Evolutionary conservation across 2,113 vertebrate species (phyloP), one percentile per base, ranked within the genome.

Genomic region (Conger conger): DNA sequence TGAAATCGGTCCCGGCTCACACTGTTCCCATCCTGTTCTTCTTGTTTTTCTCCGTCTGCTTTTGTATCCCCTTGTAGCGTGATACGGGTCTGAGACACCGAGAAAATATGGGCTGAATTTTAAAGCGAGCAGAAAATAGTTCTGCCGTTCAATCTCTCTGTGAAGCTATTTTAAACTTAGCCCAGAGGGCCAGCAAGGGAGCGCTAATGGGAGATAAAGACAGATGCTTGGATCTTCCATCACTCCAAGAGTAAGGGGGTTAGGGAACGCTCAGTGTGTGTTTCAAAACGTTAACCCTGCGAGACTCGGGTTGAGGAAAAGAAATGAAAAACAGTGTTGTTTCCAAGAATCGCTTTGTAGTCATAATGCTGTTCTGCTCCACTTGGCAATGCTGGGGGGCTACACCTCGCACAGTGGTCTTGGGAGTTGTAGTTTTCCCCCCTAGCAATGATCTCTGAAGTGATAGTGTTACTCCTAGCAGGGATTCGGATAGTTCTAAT

Each of bases 161-260:
- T 13, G 16, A n/a, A 20, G 79, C 79, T 80, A 80, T 80, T 80
- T 80, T 80, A 80, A 80, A 79, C 77, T 38, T 40, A 38, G 36
- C 77, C 38, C 27, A 80, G 40, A 20, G 79, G 42, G 79, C 42
- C 36, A 36, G 38, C n/a, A 13, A n/a, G 79, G 79, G 23, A 80
- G 5, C 20, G 30, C 30, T 27, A 42, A 80, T 30, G 37, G 79
- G 38, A 45, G 27, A 17, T 27, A 40, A 45, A 45, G 37, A 40
- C 79, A 20, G 38, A n/a, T 73, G 68, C 68, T 33, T 33, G 68
- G 68, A 33, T n/a, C 68, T 33, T 73, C 68, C 27, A 33, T 73
- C 68, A 73, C 68, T 73, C 27, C n/a, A 13, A 73, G 57, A 63
- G 57, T 23, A 63, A 63, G 68, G 68, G 68, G 68, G 68, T 73